These are phyloP conservation scores for Pocota personata DNA, from an alignment of 2,888 invertebrate species.

Conservation along the genomic window DNA sequence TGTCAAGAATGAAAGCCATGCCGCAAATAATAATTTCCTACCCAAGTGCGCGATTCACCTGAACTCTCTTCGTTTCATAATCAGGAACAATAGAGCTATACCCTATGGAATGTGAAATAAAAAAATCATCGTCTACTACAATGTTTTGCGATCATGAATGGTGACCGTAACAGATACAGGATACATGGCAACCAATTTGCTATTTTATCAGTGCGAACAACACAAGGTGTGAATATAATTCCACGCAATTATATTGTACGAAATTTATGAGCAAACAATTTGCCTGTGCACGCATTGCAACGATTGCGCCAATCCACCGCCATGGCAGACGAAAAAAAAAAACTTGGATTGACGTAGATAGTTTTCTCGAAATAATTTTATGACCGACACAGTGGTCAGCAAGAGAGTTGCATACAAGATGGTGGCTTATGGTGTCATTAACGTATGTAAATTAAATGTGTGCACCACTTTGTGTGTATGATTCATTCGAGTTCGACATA, in stretches of 20 bases:
- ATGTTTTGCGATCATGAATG: constrained; percentile 19
- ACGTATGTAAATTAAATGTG: not conserved
- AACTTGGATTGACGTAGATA: not conserved
- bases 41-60: no score
- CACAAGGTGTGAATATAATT: constrained; percentile 58
- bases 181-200: constrained; percentile 52
- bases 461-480: constrained; percentile 2
- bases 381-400: not conserved
- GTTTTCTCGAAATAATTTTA: constrained; percentile 1
- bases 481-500: not conserved
- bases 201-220: constrained; percentile 51
- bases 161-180: constrained; percentile 21
- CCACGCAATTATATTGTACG: constrained; percentile 44
- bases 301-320: not conserved
- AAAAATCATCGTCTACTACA: not conserved
- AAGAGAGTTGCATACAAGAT: not conserved
- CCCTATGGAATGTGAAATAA: not conserved
- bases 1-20: no score
- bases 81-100: not conserved
- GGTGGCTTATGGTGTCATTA: constrained; percentile 45
- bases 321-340: not conserved
- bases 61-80: not conserved
- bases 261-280: constrained; percentile 45
- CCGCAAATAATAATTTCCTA: no score
- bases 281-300: constrained; percentile 29